These are phyloP conservation scores for Cossypha dichroa DNA, from an alignment of 2,797 vertebrate species.

Conservation along the genomic window DNA sequence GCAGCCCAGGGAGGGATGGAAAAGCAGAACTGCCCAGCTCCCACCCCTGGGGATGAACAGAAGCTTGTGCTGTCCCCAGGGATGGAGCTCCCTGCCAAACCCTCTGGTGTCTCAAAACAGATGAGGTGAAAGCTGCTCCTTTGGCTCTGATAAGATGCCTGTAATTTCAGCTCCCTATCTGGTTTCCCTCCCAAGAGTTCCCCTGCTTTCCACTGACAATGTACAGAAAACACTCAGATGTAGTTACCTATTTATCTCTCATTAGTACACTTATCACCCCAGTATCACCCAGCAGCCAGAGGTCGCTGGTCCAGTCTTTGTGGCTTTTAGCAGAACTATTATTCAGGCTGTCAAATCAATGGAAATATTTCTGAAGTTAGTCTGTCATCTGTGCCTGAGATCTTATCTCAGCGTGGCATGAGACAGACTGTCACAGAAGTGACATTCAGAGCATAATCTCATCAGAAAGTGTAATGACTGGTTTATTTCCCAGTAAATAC, in stretches of 20 bases:
- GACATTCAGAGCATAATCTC: constrained; percentile 36
- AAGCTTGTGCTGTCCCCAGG: neutral
- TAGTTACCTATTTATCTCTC: neutral
- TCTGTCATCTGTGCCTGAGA: constrained; percentile 37
- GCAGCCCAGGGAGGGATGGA: neutral
- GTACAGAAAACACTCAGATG: neutral
- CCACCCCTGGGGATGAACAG: neutral
- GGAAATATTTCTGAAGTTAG: constrained; percentile 36
- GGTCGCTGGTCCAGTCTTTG: neutral
- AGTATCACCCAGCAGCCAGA: neutral
- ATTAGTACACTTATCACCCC: constrained; percentile 18
- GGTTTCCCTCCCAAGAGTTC: neutral
- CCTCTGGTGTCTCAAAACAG: neutral
- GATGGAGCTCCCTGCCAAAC: neutral
- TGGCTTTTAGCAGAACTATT: constrained; percentile 19
- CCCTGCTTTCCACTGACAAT: neutral
- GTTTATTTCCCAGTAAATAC: constrained; percentile 36
- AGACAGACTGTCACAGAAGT: constrained; percentile 34
- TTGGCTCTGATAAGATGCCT: neutral
- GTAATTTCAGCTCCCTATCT: constrained; percentile 48
- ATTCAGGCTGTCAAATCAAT: constrained; percentile 18
- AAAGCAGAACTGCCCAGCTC: neutral
- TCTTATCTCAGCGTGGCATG: neutral
- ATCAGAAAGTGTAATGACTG: constrained; percentile 21
- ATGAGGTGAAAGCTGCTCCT: neutral